phyloP scores from a whole-genome alignment of 2,797 vertebrate genomes.

The Xenops minutus region DNA sequence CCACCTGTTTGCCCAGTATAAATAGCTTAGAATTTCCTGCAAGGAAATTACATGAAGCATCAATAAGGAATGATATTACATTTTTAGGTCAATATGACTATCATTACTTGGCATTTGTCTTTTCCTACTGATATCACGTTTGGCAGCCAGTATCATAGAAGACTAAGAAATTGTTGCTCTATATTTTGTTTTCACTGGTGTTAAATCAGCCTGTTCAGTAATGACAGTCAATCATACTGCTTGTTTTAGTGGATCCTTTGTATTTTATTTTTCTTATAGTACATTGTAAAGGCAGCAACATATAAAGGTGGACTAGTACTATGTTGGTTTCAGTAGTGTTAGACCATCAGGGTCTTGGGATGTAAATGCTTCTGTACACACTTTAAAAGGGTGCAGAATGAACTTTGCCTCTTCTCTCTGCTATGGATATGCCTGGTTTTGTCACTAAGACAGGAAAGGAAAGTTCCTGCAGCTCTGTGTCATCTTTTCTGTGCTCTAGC shows the following conservation, averaged over 20 bases:
- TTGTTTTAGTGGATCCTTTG: background rate
- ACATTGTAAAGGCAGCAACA: background rate
- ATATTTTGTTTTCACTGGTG: constrained; percentile 28
- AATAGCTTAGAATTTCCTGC: constrained; percentile 54
- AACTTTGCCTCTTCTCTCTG: background rate
- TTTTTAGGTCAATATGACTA: constrained; percentile 50
- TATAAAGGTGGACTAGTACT: background rate
- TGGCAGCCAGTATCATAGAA: constrained; percentile 25
- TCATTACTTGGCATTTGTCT: constrained; percentile 49
- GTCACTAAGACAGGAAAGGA: background rate
- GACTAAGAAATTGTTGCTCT: constrained; percentile 23
- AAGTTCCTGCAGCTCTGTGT: background rate
- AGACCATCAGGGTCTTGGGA: background rate
- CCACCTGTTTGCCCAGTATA: constrained; percentile 48
- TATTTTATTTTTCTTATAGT: background rate
- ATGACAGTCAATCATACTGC: background rate
- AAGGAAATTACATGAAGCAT: constrained; percentile 58
- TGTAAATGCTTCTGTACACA: background rate
- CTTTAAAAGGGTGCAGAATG: background rate
- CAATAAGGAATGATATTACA: constrained; percentile 28
- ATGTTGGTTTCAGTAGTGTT: background rate
- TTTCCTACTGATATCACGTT: constrained; percentile 24
- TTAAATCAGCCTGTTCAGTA: constrained; percentile 23
- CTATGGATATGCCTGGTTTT: background rate
- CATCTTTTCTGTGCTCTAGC: background rate